phyloP scores from a whole-genome alignment of 2,113 vertebrate species.

The Tretioscincus oriximinensis region DNA sequence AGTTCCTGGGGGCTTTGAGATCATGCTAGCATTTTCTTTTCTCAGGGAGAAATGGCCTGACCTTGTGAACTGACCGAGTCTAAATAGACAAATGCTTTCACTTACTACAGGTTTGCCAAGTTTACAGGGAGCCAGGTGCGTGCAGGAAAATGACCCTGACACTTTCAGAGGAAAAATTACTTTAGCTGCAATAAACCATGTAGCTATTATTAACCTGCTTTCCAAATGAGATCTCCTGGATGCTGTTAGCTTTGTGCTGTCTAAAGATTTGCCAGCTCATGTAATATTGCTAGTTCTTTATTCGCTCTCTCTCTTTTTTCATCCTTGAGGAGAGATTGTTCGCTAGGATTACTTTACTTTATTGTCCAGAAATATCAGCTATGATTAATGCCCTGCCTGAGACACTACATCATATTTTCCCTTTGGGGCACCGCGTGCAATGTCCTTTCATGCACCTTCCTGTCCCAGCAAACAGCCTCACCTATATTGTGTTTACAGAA shows the following conservation, averaged over 20 bases:
- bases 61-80: conserved; percentile 41
- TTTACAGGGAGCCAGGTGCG: conserved; percentile 34
- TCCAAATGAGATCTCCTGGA: conserved; percentile 53
- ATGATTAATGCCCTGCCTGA: conserved; percentile 76
- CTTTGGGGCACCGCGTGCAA: conserved; percentile 56
- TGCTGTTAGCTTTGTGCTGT: conserved; percentile 40
- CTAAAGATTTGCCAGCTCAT: conserved; percentile 40
- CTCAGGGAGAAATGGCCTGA: conserved; percentile 41
- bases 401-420: conserved; percentile 70
- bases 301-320: conserved; percentile 57
- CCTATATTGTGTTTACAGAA: conserved; percentile 77
- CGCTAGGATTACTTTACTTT: conserved; percentile 70
- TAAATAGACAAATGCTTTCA: conserved; percentile 55
- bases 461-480: conserved; percentile 73
- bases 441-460: conserved; percentile 71
- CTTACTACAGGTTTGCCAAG: conserved; percentile 38
- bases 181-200: conserved; percentile 37
- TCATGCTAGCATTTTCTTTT: conserved; percentile 45
- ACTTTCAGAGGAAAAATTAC: conserved; percentile 53
- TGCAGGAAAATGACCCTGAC: conserved; percentile 36
- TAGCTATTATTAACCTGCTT: conserved; percentile 57
- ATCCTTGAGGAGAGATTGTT: conserved; percentile 76
- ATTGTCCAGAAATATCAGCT: conserved; percentile 75
- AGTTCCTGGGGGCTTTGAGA: conserved; percentile 46
- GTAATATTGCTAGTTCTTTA: conserved; percentile 65